Percentiles rank a stretch among this genome's conserved stretches.
Evolutionary conservation across 2,113 vertebrate genomes (phyloP).

Genomic region (Axis porcinus): DNA sequence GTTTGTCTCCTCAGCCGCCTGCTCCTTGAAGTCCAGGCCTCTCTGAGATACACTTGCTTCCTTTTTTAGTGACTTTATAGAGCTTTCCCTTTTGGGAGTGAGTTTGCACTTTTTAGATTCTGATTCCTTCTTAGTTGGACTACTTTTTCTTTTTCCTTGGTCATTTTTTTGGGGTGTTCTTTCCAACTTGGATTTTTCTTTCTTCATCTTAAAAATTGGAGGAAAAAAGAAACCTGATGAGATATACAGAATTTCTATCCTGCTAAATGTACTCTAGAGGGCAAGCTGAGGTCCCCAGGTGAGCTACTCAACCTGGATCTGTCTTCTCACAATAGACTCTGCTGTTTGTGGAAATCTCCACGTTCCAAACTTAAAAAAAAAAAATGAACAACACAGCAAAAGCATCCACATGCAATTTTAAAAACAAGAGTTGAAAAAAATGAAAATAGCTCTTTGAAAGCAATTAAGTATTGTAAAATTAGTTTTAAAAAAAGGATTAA

Average conservation of each 20-base stretch:
- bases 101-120: conserved; percentile 66
- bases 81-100: conserved; percentile 62
- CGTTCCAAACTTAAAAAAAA: not conserved
- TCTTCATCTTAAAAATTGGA: conserved; percentile 78
- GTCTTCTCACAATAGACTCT: not conserved
- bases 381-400: not conserved
- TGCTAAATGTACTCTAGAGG: not conserved
- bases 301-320: not conserved
- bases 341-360: not conserved
- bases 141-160: conserved; percentile 73
- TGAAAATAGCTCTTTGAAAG: not conserved
- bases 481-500: not conserved
- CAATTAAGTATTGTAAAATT: not conserved
- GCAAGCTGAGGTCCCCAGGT: not conserved
- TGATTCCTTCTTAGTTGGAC: conserved; percentile 76
- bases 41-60: conserved; percentile 70
- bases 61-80: not conserved
- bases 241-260: not conserved
- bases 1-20: conserved; percentile 3
- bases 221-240: not conserved
- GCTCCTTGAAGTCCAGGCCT: conserved; percentile 72
- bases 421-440: not conserved
- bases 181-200: conserved; percentile 72
- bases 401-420: not conserved
- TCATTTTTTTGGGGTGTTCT: conserved; percentile 77